Evolutionary conservation across 1,140 invertebrate species (phyloP).

Genomic region (Mylabris phalerata): DNA sequence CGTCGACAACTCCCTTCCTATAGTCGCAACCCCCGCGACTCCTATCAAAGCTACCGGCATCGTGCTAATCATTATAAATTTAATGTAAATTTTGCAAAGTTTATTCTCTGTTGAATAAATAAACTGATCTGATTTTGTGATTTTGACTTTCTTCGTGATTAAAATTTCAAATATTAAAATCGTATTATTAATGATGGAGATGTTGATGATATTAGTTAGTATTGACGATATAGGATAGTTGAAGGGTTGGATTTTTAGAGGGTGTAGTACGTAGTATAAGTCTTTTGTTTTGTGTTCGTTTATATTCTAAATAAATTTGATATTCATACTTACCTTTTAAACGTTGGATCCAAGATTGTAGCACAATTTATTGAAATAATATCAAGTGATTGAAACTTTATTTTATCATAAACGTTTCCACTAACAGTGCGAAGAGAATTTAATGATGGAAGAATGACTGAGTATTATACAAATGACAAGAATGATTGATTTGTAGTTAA

Average conservation of each 20-base stretch:
- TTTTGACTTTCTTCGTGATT: neutral
- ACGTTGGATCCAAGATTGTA: constrained; percentile 24
- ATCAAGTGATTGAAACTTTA: constrained; percentile 13
- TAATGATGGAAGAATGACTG: constrained; percentile 27
- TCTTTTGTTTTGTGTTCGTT: too few relatives aligned
- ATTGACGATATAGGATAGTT: too few relatives aligned
- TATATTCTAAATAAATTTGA: too few relatives aligned
- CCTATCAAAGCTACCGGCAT: constrained; percentile 10
- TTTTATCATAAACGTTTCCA: constrained; percentile 17
- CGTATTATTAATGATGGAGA: neutral
- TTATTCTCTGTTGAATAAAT: neutral
- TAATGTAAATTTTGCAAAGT: neutral
- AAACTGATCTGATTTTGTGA: neutral
- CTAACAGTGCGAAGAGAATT: constrained; percentile 21
- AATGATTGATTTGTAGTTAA: constrained; percentile 28
- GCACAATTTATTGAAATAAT: constrained; percentile 12
- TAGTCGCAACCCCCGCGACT: constrained; percentile 25
- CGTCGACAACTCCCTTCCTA: constrained; percentile 28
- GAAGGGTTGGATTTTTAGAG: too few relatives aligned
- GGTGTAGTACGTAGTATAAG: too few relatives aligned
- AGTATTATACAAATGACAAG: constrained; percentile 29
- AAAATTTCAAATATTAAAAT: neutral
- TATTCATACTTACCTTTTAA: constrained; percentile 4
- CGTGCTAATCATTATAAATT: constrained; percentile 14
- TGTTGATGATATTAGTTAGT: too few relatives aligned